Base-by-base conservation (phyloP, 2,113 vertebrate genomes). In the Hucho hucho region DNA sequence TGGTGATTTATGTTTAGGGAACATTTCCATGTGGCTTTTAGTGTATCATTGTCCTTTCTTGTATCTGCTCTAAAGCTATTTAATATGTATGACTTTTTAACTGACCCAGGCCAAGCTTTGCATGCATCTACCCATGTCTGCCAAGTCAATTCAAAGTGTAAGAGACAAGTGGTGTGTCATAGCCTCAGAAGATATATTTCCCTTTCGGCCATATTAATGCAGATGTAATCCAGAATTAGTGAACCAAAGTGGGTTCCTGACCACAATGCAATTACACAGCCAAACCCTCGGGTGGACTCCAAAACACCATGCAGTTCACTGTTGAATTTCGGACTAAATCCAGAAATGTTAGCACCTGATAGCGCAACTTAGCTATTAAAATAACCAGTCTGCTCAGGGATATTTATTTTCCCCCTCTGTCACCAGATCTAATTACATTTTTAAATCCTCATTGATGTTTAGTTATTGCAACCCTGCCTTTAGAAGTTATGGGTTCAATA, bases 221-320 rank as follows among this genome's bases (percentile, higher is more conserved):
- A 26, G 63, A 24, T 64, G 22, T 64, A 64, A 64, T 64, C 63
- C 25, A n/a, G 25, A 64, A 64, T 64, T 64, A 28, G 63, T 24
- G 6, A 64, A 64, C 25, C 63, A 64, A 25, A 64, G 22, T 26
- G 63, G 63, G 11, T 64, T 64, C 24, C 63, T 64, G 63, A 64
- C 25, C 63, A 2, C 2, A 11, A 64, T 64, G 63, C 63, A 64
- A 64, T 64, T 64, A 64, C 63, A 64, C 25, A 64, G 16, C 63
- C 22, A 64, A 64, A 24, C n/a, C 63, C 25, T 13, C 63, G 4
- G 22, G 53, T 16, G 2, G 63, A n/a, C 25, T 26, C 22, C 63
- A n/a, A 64, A 64, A 64, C 25, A 64, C 22, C 22, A 25, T 24
- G 22, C 22, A 64, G 22, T 0, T 64, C 63, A 26, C 12, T 13